phyloP scores from a whole-genome alignment of 2,888 invertebrate genomes.

The Cataglyphis altisquamis region DNA sequence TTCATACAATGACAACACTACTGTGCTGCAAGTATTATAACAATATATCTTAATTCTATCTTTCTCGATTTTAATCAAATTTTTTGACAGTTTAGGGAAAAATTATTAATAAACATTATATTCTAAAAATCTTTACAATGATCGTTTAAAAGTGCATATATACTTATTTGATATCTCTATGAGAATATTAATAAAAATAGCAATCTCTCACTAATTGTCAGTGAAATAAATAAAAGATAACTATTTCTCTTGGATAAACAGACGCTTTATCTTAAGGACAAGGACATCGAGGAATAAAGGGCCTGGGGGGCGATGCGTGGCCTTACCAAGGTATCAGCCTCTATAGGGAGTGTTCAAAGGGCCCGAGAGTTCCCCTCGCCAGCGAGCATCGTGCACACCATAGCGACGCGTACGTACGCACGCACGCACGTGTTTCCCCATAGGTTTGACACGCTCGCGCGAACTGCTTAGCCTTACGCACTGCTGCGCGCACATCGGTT shows the following conservation, averaged over 20 bases:
- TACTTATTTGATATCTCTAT: background rate
- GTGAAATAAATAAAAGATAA: conserved; percentile 11
- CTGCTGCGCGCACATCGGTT: conserved; percentile 80
- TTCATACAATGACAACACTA: background rate
- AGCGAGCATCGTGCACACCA: conserved; percentile 55
- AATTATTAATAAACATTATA: background rate
- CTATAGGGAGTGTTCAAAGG: conserved; percentile 80
- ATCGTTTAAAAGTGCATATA: background rate
- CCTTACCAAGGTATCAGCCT: conserved; percentile 83
- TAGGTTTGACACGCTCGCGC: conserved; percentile 58
- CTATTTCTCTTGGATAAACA: background rate
- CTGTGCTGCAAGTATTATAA: background rate
- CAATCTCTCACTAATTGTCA: background rate
- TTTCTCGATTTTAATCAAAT: background rate
- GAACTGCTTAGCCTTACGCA: conserved; percentile 81
- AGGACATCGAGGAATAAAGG: conserved; percentile 76
- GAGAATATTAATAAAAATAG: background rate
- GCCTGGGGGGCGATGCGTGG: conserved; percentile 83
- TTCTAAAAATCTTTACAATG: too few relatives aligned
- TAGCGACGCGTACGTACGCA: conserved; percentile 54
- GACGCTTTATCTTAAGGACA: conserved; percentile 9
- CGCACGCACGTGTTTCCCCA: conserved; percentile 53
- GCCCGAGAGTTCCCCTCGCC: conserved; percentile 73
- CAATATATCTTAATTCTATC: background rate
- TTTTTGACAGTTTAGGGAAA: background rate